A percentile compares a stretch with the other conserved stretches of the same genome.
Evolutionary conservation across 2,888 invertebrate genomes (phyloP).

Genomic region (Hybos culiciformis): DNA sequence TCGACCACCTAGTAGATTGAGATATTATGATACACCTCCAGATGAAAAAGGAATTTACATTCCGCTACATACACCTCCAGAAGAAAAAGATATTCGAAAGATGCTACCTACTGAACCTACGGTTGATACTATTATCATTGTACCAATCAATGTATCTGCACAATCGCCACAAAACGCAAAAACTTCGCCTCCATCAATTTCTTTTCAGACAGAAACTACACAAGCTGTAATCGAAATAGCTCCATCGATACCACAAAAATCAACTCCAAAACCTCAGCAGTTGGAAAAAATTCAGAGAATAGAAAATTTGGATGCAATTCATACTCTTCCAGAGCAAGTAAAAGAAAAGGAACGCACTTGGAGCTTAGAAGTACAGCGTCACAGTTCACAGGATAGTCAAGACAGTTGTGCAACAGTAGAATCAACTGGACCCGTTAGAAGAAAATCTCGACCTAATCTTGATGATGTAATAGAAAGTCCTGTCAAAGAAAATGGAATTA

Average conservation of each 20-base stretch:
- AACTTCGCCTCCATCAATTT: constrained; percentile 15
- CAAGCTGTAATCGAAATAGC: constrained; percentile 1
- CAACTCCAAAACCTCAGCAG: constrained; percentile 13
- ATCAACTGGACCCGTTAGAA: constrained; percentile 19
- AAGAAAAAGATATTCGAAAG: constrained; percentile 40
- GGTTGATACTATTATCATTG: constrained; percentile 19
- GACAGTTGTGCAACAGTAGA: constrained; percentile 38
- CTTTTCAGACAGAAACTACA: constrained; percentile 1
- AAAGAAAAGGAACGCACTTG: constrained; percentile 24
- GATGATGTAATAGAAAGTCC: constrained; percentile 22
- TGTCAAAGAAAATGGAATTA: constrained; percentile 22
- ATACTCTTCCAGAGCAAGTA: constrained; percentile 39
- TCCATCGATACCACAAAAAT: constrained; percentile 9
- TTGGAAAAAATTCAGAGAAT: constrained; percentile 20
- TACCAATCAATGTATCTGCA: constrained; percentile 2
- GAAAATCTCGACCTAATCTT: constrained; percentile 18
- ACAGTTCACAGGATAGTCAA: constrained; percentile 39
- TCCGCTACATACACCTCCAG: constrained; percentile 60
- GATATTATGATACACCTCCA: constrained; percentile 49
- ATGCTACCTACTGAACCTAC: constrained; percentile 17
- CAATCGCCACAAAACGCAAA: constrained; percentile 22
- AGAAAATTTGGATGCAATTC: constrained; percentile 42
- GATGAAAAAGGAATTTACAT: constrained; percentile 54
- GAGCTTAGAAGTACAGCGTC: constrained; percentile 30
- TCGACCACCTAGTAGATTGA: constrained; percentile 30